Percentiles rank a stretch among this genome's conserved stretches.
Conservation (phyloP, 2,113 vertebrate species). For the Plecturocebus donacophilus region DNA sequence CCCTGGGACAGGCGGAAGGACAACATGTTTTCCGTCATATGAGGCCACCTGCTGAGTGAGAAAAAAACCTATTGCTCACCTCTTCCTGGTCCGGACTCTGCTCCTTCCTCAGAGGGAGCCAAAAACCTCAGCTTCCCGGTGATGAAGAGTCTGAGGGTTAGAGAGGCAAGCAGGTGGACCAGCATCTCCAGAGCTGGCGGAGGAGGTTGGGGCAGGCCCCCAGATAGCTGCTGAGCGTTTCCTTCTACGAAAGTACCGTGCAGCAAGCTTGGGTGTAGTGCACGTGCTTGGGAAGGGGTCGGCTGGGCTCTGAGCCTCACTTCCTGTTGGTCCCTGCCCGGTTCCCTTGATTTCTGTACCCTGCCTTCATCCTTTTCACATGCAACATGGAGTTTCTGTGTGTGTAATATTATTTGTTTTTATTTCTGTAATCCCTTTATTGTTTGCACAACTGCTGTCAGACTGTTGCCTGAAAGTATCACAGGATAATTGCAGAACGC, state of each 20-base stretch:
- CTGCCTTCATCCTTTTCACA: constrained; percentile 75
- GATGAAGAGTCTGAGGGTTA: neutral
- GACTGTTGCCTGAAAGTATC: constrained; percentile 86
- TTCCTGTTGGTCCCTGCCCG: neutral
- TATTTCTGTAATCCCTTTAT: constrained; percentile 87
- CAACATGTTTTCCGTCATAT: neutral
- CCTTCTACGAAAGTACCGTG: accelerated
- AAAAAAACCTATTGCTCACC: accelerated
- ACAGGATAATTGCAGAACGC: constrained; percentile 87
- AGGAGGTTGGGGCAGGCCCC: accelerated
- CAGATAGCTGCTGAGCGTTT: neutral
- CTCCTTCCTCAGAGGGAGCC: neutral
- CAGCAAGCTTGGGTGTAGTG: no score
- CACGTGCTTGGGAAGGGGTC: neutral
- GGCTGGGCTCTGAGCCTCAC: neutral
- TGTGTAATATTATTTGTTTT: constrained; percentile 87
- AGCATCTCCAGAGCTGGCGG: neutral
- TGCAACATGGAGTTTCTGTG: constrained; percentile 80
- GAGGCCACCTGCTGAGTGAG: neutral
- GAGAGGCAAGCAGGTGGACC: neutral
- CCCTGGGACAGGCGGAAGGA: neutral
- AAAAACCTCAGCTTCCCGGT: neutral
- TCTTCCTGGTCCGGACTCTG: neutral
- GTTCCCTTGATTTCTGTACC: constrained; percentile 52
- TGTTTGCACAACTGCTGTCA: constrained; percentile 88